Evolutionary conservation across 1,140 invertebrate species (phyloP), one percentile per base, ranked within the genome.

Genomic region (Drosophila varians): DNA sequence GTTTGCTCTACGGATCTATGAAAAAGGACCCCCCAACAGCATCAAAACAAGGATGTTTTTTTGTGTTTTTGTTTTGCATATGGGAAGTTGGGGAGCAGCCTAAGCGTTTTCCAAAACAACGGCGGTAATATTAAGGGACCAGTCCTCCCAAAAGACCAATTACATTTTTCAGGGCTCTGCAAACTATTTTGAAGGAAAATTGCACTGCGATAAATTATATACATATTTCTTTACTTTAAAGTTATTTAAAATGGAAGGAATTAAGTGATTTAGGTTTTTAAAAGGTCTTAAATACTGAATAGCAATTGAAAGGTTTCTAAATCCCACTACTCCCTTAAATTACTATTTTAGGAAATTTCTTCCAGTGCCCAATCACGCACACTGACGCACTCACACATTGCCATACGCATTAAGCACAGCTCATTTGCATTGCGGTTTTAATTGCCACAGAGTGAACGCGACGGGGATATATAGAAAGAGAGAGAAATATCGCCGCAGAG

Each of bases 341-440:
- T n/a, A 31, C 3, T 9, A 28, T 9, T 31, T 31, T 31, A 4
- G 1, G 3, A 11, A 31, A 31, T 31, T 31, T 64, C 3, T 38
- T 12, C 0, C 3, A 68, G 43, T 34, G 52, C 42, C 54, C 14
- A 34, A 25, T 23, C 40, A 74, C 57, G 26, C 45, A 68, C 54
- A 70, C 36, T 43, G 36, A 38, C 12, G 36, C 51, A 64, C 42
- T 36, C 38, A 70, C 36, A 64, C 45, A 65, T 9, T 26, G 18
- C 34, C 42, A 28, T 18, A 53, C 61, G 74, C 78, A 83, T 82
- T 82, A 82, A 82, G 74, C 77, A 83, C 82, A 87, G 77, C 80
- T 86, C 80, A 86, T 87, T 86, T 86, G 80, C 80, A 87, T 86
- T 86, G 80, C 72, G 80, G 80, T 87, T 86, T 86, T 86, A 86